Evolutionary conservation across 2,113 vertebrate species (phyloP), one percentile per base, ranked within the genome.

Genomic region (Maccullochella peelii): DNA sequence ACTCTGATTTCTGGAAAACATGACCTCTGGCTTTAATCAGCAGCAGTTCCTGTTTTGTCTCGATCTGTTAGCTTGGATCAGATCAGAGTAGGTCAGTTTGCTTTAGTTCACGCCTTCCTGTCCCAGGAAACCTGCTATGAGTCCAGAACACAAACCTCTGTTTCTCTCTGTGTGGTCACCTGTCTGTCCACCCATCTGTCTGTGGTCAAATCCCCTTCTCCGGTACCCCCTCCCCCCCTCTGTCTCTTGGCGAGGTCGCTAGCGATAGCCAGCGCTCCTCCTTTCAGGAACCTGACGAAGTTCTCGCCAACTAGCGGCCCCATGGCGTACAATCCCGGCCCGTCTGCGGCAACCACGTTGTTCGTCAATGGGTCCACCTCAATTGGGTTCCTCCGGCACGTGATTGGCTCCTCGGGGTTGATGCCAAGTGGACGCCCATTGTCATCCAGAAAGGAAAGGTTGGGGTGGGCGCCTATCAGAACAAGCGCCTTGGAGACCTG

Each of bases 231-330:
- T 2, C 62, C 71, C 25, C 27, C 38, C 18, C 74, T 61, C 33
- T 14, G 91, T 10, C 85, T 88, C 73, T 94, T 94, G 9, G 87
- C 75, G 5, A 96, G 86, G 83, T 95, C 89, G 4, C 94, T 93
- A 0, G 92, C 94, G 5, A 95, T 95, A 2, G 94, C 96, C 27
- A 96, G 88, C 1, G 95, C 96, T 0, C 96, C 96, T 1, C 96
- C 96, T 66, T 96, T 96, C 23, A 96, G 90, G 90, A 96, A 96
- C 25, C 96, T 86, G 36, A 96, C 96, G 83, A 96, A 96, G 93
- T 96, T 96, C 86, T 96, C 96, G 0, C 96, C 96, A 6, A 96
- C 95, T 3, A 96, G 72, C 0, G 96, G 96, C 1, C 96, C 96
- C 94, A 96, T 95, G 77, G 95, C 95, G 61, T 96, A 96, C 80